Percentiles rank a stretch among this genome's conserved stretches.
phyloP scores from a whole-genome alignment of 37 sponge, comb jelly and placozoan genomes.

The Oopsacas minuta region DNA sequence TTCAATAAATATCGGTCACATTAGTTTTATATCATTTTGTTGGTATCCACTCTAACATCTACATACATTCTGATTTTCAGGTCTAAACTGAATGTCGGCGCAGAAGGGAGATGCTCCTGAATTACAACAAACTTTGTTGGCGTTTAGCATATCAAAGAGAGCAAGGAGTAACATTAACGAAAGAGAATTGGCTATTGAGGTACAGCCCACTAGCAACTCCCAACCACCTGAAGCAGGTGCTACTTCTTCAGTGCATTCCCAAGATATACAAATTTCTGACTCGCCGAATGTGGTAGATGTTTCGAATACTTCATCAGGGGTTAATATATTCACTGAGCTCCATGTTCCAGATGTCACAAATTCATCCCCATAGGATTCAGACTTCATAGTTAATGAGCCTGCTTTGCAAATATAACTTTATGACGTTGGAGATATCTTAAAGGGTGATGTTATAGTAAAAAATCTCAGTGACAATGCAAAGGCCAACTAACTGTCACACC shows the following conservation, averaged over 20 bases:
- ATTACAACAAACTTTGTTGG: too few relatives aligned
- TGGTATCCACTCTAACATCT: not conserved
- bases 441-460: not conserved
- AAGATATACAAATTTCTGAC: not conserved
- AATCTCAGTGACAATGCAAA: not conserved
- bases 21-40: not conserved
- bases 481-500: not conserved
- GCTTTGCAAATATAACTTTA: not conserved
- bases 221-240: not conserved
- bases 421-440: not conserved
- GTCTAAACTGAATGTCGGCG: not conserved
- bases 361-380: not conserved
- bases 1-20: not conserved
- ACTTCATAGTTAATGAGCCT: not conserved
- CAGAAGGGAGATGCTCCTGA: too few relatives aligned
- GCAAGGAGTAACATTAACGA: too few relatives aligned
- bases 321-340: too few relatives aligned
- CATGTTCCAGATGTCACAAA: not conserved
- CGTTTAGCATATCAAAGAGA: too few relatives aligned
- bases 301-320: not conserved
- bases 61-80: not conserved
- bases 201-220: not conserved
- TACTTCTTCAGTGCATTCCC: not conserved
- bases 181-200: not conserved
- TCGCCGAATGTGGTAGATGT: not conserved